Percentiles rank a stretch among this genome's conserved stretches.
Evolutionary conservation across 2,888 invertebrate species (phyloP).

Genomic region (Gari tellinella): DNA sequence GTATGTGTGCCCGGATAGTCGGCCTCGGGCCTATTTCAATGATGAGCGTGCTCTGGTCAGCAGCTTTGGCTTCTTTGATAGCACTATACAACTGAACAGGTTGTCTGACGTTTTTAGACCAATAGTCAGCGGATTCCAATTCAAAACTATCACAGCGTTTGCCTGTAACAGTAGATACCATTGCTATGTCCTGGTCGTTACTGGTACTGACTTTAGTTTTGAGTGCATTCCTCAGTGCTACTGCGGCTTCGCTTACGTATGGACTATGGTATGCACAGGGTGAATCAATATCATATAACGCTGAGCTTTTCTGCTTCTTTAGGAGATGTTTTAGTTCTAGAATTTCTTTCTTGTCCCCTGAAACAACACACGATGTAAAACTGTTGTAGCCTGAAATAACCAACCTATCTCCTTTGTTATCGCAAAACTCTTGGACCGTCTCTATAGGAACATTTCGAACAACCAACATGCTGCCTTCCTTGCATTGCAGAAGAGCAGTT

Average conservation of each 20-base stretch:
- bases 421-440: conserved; percentile 39
- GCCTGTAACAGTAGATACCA: no score
- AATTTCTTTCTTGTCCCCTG: conserved; percentile 58
- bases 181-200: no score
- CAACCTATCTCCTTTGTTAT: conserved; percentile 21
- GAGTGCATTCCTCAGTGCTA: neutral
- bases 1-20: conserved; percentile 58
- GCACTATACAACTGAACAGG: conserved; percentile 65
- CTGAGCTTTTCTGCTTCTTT: neutral
- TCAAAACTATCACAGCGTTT: no score
- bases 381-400: conserved; percentile 65
- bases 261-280: conserved; percentile 30
- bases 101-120: conserved; percentile 64
- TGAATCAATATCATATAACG: neutral
- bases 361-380: conserved; percentile 61
- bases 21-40: conserved; percentile 73
- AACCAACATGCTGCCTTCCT: conserved; percentile 66
- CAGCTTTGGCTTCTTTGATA: conserved; percentile 28
- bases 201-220: no score
- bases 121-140: conserved; percentile 46
- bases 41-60: conserved; percentile 47
- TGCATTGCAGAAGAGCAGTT: conserved; percentile 42
- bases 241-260: conserved; percentile 18
- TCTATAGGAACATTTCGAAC: conserved; percentile 45
- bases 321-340: conserved; percentile 21